Percentiles rank a stretch among this genome's conserved stretches.
These are phyloP conservation scores for Drosophila pseudotalamancana DNA, from an alignment of 2,888 invertebrate species.

Conservation along the genomic window DNA sequence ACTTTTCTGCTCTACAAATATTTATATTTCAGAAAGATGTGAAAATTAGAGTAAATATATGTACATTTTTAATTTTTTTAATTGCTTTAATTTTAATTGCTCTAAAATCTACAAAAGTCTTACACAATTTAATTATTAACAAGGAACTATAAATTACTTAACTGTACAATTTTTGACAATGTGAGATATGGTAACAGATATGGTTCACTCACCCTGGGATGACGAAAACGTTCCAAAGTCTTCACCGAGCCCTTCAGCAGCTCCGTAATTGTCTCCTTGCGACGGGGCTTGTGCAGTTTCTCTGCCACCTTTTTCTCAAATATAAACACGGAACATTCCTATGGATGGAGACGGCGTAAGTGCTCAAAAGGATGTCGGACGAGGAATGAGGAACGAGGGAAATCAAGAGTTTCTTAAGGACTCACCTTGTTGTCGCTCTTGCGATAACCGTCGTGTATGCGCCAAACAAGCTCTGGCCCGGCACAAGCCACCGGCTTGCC, in stretches of 20 bases:
- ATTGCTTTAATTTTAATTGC: too few relatives aligned
- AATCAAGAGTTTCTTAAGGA: constrained; percentile 10
- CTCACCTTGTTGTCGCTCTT: constrained; percentile 95
- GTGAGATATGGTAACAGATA: not conserved
- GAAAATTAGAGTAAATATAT: too few relatives aligned
- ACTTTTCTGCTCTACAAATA: too few relatives aligned
- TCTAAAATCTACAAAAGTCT: not conserved
- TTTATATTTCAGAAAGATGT: too few relatives aligned
- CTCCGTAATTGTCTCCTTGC: constrained; percentile 96
- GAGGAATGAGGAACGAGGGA: too few relatives aligned
- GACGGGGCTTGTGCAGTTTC: constrained; percentile 95
- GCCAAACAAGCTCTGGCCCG: constrained; percentile 96
- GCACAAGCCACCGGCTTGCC: constrained; percentile 92
- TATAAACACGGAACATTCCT: constrained; percentile 97
- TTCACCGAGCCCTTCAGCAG: constrained; percentile 91
- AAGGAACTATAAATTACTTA: not conserved
- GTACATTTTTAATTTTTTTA: too few relatives aligned
- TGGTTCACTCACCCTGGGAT: constrained; percentile 90
- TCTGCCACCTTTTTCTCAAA: constrained; percentile 97
- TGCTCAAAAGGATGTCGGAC: too few relatives aligned
- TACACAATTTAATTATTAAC: not conserved
- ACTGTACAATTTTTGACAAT: not conserved
- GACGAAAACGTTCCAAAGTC: constrained; percentile 92
- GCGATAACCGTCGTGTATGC: constrained; percentile 94
- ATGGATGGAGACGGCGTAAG: constrained; percentile 48